These are phyloP conservation scores for Megalops atlanticus DNA, from an alignment of 2,113 vertebrate species.

Conservation along the genomic window DNA sequence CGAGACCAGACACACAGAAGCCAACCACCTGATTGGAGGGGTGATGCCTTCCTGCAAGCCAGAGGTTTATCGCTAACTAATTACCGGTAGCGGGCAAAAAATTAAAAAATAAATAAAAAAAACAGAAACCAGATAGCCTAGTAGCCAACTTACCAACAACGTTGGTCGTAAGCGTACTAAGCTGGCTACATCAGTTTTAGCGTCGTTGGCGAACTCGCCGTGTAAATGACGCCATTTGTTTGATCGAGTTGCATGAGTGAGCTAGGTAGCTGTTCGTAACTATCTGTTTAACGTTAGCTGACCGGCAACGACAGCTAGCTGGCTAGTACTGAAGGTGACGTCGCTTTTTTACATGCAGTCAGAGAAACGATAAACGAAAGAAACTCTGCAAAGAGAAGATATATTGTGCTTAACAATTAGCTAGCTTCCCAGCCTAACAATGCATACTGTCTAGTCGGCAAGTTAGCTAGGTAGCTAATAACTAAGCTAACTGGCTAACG, in stretches of 20 bases:
- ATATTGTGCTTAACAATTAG: too few relatives aligned
- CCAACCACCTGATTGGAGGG: not conserved
- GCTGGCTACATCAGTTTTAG: too few relatives aligned
- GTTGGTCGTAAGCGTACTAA: too few relatives aligned
- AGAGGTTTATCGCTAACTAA: too few relatives aligned
- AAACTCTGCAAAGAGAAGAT: not conserved
- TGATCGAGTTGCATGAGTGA: not conserved
- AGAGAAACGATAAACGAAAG: not conserved
- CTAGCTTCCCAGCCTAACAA: not conserved
- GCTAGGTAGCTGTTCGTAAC: not conserved
- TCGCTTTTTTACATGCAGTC: not conserved
- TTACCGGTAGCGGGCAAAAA: too few relatives aligned
- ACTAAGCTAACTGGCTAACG: not conserved
- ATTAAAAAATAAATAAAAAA: too few relatives aligned
- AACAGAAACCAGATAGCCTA: too few relatives aligned
- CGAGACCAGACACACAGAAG: not conserved
- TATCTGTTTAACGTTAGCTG: not conserved
- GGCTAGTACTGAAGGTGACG: not conserved
- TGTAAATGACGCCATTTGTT: not conserved
- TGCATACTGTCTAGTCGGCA: not conserved
- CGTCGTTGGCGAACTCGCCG: too few relatives aligned
- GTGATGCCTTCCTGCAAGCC: not conserved
- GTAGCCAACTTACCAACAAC: too few relatives aligned
- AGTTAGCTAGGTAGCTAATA: not conserved
- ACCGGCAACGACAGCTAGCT: not conserved